These are phyloP conservation scores for Falco peregrinus DNA, from an alignment of 2,797 vertebrate species.

Conservation along the genomic window DNA sequence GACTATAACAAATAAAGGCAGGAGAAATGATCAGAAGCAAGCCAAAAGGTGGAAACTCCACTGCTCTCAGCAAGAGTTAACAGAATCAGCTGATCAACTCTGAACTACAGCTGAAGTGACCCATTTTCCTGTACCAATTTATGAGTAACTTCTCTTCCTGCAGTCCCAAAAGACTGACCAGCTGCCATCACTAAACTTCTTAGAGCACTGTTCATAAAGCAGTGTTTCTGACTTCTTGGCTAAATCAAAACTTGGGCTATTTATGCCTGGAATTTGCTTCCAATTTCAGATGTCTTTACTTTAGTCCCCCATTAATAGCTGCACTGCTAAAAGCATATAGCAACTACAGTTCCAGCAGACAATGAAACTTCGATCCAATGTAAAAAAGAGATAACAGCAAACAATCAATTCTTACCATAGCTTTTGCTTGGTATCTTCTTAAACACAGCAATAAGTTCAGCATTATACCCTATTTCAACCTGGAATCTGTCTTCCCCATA, in stretches of 20 bases:
- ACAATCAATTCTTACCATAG: constrained; percentile 83
- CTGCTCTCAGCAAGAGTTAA: neutral
- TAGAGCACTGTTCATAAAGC: neutral
- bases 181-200: neutral
- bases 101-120: neutral
- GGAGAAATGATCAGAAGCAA: neutral
- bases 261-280: neutral
- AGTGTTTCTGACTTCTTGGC: neutral
- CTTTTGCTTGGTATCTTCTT: constrained; percentile 88
- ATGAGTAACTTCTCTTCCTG: neutral
- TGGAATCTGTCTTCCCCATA: constrained; percentile 84
- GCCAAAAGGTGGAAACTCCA: neutral
- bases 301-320: neutral
- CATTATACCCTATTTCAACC: constrained; percentile 88
- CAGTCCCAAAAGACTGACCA: neutral
- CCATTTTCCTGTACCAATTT: neutral
- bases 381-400: neutral
- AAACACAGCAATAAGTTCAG: constrained; percentile 86
- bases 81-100: neutral
- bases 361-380: neutral
- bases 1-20: neutral
- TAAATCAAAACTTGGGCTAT: neutral
- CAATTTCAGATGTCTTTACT: neutral
- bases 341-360: neutral
- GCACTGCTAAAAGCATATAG: neutral